Evolutionary conservation across 1,140 invertebrate species (phyloP).

Genomic region (Drosophila subpulchrella): DNA sequence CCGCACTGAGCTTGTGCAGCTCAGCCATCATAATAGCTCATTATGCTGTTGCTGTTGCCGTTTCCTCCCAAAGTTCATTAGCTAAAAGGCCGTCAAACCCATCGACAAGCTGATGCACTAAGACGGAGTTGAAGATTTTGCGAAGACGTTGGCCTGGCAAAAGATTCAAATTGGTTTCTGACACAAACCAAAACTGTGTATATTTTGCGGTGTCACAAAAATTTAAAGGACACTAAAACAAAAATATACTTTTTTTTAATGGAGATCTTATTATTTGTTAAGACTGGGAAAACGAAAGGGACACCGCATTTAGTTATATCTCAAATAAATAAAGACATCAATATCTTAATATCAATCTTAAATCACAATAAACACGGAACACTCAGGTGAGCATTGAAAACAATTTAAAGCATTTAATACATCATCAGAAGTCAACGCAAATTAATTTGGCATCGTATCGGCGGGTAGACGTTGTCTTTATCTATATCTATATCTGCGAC

Average conservation of each 20-base stretch:
- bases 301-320: too few relatives aligned
- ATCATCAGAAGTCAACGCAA: conserved; percentile 61
- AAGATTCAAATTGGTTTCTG: conserved; percentile 31
- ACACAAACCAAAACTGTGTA: too few relatives aligned
- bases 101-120: conserved; percentile 11
- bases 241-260: too few relatives aligned
- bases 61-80: conserved; percentile 65
- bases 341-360: too few relatives aligned
- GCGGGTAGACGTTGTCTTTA: conserved; percentile 39
- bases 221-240: too few relatives aligned
- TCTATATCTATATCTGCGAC: conserved; percentile 32
- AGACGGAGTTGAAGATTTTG: background rate
- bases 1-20: conserved; percentile 56
- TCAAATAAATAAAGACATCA: too few relatives aligned
- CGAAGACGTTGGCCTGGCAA: background rate
- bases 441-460: conserved; percentile 57
- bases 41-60: conserved; percentile 51
- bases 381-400: conserved; percentile 47
- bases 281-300: too few relatives aligned
- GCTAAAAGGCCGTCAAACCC: conserved; percentile 60
- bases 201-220: too few relatives aligned
- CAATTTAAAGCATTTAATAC: conserved; percentile 60
- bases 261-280: too few relatives aligned
- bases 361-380: background rate
- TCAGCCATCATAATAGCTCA: conserved; percentile 78